Percentiles rank a stretch among this genome's conserved stretches.
Evolutionary conservation across 1,140 invertebrate species (phyloP).

Genomic region (Meloidogyne chitwoodi): DNA sequence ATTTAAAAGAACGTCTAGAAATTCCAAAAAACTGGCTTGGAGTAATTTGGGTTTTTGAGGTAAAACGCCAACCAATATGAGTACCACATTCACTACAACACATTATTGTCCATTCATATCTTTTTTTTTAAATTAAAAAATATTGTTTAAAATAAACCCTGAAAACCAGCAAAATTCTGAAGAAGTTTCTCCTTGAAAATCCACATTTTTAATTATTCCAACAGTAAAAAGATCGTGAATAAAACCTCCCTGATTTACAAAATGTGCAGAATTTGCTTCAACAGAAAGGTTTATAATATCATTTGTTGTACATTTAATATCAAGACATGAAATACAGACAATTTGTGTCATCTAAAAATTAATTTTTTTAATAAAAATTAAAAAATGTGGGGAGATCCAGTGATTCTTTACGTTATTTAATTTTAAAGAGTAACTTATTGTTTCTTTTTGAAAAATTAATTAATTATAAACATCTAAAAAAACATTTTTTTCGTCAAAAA

Average conservation of each 20-base stretch:
- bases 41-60: not conserved
- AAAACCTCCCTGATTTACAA: slow-evolving; percentile 25
- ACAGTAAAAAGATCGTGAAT: slow-evolving; percentile 25
- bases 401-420: no score
- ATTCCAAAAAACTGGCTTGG: slow-evolving; percentile 22
- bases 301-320: slow-evolving; percentile 1
- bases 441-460: no score
- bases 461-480: no score
- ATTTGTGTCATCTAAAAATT: slow-evolving; percentile 7
- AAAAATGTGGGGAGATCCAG: no score
- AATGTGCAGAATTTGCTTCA: slow-evolving; percentile 16
- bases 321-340: not conserved
- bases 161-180: slow-evolving; percentile 24
- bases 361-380: not conserved
- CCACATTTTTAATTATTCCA: not conserved
- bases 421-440: no score
- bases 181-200: not conserved
- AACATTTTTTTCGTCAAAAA: no score
- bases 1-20: slow-evolving; percentile 5
- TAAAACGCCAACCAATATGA: slow-evolving; percentile 24
- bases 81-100: slow-evolving; percentile 8
- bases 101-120: slow-evolving; percentile 24
- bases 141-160: slow-evolving; percentile 5
- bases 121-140: not conserved
- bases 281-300: slow-evolving; percentile 21